Evolutionary conservation across 2,797 vertebrate genomes (phyloP).

Genomic region (Lithobates pipiens): DNA sequence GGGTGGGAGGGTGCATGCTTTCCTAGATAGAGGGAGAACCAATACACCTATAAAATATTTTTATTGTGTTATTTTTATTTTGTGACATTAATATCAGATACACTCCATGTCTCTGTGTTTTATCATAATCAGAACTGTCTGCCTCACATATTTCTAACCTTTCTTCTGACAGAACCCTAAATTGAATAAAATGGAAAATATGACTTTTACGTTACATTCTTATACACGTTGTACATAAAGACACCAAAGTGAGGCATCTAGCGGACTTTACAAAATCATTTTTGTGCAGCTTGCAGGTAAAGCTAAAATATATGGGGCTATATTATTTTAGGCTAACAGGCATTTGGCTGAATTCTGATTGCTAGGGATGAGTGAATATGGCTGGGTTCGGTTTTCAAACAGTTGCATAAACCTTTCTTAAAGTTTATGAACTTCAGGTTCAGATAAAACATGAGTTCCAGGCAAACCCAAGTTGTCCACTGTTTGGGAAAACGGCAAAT

Average conservation of each 20-base stretch:
- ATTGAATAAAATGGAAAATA: background rate
- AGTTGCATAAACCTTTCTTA: too few species aligned
- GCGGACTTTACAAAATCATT: background rate
- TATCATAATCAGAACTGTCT: slow-evolving; percentile 6
- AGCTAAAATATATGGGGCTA: background rate
- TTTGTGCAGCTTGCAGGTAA: background rate
- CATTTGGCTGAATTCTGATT: too few species aligned
- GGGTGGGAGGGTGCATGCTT: slow-evolving; percentile 20
- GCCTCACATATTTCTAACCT: background rate
- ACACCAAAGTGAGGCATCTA: background rate
- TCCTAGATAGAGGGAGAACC: background rate
- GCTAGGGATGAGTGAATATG: too few species aligned
- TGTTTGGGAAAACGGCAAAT: too few species aligned
- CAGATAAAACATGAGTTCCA: too few species aligned
- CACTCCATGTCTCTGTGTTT: slow-evolving; percentile 17
- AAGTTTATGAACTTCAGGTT: too few species aligned
- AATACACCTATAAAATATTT: slow-evolving; percentile 31
- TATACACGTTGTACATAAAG: background rate
- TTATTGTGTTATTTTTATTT: background rate
- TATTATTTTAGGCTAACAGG: background rate
- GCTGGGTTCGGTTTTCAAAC: too few species aligned
- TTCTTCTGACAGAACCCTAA: background rate
- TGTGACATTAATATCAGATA: slow-evolving; percentile 18
- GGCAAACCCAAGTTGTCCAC: too few species aligned
- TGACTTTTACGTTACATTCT: background rate